phyloP scores from a whole-genome alignment of 2,113 vertebrate species.

The Actenoides hombroni region DNA sequence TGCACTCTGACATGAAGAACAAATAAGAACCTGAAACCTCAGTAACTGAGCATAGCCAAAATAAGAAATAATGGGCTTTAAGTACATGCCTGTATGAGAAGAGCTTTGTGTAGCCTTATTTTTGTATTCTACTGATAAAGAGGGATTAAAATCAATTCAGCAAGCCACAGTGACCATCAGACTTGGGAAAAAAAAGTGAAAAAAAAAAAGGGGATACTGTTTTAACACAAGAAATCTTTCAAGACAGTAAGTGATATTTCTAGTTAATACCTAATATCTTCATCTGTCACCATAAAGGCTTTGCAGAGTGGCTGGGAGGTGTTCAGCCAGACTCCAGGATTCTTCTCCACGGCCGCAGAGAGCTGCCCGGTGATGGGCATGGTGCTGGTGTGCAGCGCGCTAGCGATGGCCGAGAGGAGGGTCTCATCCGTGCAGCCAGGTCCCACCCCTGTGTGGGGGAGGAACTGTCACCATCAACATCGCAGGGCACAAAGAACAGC shows the following conservation, averaged over 20 bases:
- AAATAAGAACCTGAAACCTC: not conserved
- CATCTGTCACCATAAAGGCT: conserved; percentile 97
- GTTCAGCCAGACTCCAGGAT: conserved; percentile 97
- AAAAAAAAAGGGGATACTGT: no score
- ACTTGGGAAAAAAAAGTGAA: no score
- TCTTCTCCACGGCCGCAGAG: conserved; percentile 96
- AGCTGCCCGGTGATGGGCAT: conserved; percentile 96
- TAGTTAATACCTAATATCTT: conserved; percentile 89
- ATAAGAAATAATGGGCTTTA: not conserved
- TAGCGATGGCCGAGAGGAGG: conserved; percentile 93
- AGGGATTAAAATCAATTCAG: not conserved
- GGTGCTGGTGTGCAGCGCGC: conserved; percentile 94
- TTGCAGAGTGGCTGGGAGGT: conserved; percentile 96
- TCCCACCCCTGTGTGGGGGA: conserved; percentile 82
- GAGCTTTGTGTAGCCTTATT: not conserved
- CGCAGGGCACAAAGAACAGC: not conserved
- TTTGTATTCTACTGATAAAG: not conserved
- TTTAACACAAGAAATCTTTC: not conserved
- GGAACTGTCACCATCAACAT: not conserved
- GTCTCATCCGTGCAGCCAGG: conserved; percentile 97
- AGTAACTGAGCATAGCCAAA: not conserved
- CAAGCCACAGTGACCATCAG: not conserved
- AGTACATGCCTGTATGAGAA: not conserved
- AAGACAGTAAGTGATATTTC: not conserved
- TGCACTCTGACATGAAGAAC: not conserved